A percentile compares a stretch with the other conserved stretches of the same genome.
These are phyloP conservation scores for Fringilla coelebs DNA, from an alignment of 2,797 vertebrate species.

Conservation along the genomic window DNA sequence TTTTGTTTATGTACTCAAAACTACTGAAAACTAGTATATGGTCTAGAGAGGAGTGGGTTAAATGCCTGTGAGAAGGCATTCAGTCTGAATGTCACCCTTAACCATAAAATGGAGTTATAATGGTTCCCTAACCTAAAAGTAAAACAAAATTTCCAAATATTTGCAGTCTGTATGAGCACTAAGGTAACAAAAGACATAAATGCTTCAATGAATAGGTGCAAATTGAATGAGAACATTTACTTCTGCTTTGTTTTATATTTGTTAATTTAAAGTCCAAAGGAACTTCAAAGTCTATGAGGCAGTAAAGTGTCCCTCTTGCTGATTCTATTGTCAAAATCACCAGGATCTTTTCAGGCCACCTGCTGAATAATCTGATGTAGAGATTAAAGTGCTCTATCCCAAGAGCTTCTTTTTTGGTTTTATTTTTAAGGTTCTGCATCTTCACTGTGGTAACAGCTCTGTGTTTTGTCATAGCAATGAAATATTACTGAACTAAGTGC, in stretches of 20 bases:
- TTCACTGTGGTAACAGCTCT: not conserved
- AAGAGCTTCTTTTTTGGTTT: not conserved
- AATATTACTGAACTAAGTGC: not conserved
- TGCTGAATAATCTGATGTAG: not conserved
- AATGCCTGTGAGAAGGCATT: not conserved
- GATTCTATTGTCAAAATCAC: not conserved
- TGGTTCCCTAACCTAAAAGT: not conserved
- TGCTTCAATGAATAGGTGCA: not conserved
- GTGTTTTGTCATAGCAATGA: not conserved
- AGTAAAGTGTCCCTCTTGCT: not conserved
- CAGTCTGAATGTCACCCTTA: not conserved
- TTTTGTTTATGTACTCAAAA: not conserved
- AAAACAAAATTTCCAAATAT: not conserved
- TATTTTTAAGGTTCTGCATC: not conserved
- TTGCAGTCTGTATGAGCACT: not conserved
- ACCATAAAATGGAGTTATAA: not conserved
- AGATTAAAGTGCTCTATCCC: not conserved
- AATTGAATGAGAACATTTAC: not conserved
- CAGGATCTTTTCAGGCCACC: not conserved
- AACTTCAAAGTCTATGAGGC: not conserved
- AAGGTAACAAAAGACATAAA: not conserved
- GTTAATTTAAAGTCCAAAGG: not conserved
- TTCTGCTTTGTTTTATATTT: constrained; percentile 11
- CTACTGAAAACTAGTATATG: not conserved
- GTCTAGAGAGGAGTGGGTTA: not conserved